Conservation (phyloP, 2,797 vertebrate species). For the Clarias laeviceps region DNA sequence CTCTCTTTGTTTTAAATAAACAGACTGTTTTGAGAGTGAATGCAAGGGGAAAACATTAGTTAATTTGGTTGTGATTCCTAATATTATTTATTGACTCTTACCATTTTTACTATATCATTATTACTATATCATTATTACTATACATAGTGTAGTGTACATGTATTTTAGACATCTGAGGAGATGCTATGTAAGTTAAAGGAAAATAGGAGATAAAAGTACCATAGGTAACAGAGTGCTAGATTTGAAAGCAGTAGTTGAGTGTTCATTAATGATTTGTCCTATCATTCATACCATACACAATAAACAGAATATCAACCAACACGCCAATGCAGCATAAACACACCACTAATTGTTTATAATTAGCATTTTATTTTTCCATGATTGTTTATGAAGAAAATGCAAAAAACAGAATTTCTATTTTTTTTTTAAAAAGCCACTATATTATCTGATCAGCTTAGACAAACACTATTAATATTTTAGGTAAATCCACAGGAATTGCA, state of each 20-base stretch:
- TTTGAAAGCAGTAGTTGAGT: background rate
- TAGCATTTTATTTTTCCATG: slow-evolving; percentile 35
- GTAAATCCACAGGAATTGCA: background rate
- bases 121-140: background rate
- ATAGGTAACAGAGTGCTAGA: background rate
- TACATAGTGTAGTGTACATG: background rate
- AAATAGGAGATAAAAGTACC: background rate
- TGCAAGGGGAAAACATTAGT: too few relatives aligned
- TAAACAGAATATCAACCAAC: background rate
- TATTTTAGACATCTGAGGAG: background rate
- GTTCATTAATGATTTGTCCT: background rate
- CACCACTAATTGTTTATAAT: background rate
- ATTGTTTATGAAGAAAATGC: background rate
- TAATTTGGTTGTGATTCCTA: too few relatives aligned
- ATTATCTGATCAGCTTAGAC: background rate
- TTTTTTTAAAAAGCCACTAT: background rate
- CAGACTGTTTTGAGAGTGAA: too few relatives aligned
- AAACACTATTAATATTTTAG: background rate
- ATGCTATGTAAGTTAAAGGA: background rate
- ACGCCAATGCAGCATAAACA: background rate
- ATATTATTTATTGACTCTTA: background rate
- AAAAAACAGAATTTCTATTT: background rate
- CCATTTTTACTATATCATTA: background rate
- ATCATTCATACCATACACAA: background rate
- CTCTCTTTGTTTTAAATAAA: too few relatives aligned